These are phyloP conservation scores for Diplolepis rosae DNA, from an alignment of 2,888 invertebrate genomes.

Conservation along the genomic window DNA sequence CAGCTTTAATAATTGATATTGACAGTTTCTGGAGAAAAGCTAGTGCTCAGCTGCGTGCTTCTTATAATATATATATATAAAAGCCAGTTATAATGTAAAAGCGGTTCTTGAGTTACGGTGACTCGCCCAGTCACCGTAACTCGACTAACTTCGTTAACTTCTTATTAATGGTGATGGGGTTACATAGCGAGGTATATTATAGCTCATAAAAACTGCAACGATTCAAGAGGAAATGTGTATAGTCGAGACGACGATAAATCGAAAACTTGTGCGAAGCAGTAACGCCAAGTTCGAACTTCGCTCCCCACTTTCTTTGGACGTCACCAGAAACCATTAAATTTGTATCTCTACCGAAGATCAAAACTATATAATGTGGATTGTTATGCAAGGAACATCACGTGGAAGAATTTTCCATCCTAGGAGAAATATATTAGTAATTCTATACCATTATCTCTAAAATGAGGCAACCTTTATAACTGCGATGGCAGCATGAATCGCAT, in stretches of 20 bases:
- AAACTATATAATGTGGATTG: neutral
- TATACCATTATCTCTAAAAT: too few relatives aligned
- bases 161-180: slow-evolving; percentile 58
- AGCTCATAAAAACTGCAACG: slow-evolving; percentile 48
- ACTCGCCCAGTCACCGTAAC: slow-evolving; percentile 31
- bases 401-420: neutral
- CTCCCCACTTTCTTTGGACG: neutral
- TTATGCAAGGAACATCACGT: neutral
- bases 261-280: slow-evolving; percentile 36
- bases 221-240: slow-evolving; percentile 36
- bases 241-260: slow-evolving; percentile 31
- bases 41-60: slow-evolving; percentile 51
- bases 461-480: too few relatives aligned
- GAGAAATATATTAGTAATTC: too few relatives aligned
- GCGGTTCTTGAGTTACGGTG: slow-evolving; percentile 39
- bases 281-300: slow-evolving; percentile 14
- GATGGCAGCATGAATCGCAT: too few relatives aligned
- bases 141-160: slow-evolving; percentile 58
- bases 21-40: slow-evolving; percentile 40
- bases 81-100: slow-evolving; percentile 52
- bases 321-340: neutral
- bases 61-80: too few relatives aligned
- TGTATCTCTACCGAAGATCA: neutral
- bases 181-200: slow-evolving; percentile 38
- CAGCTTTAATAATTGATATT: slow-evolving; percentile 48